Conservation (phyloP, 2,797 vertebrate genomes). For the Smutsia temminckii region DNA sequence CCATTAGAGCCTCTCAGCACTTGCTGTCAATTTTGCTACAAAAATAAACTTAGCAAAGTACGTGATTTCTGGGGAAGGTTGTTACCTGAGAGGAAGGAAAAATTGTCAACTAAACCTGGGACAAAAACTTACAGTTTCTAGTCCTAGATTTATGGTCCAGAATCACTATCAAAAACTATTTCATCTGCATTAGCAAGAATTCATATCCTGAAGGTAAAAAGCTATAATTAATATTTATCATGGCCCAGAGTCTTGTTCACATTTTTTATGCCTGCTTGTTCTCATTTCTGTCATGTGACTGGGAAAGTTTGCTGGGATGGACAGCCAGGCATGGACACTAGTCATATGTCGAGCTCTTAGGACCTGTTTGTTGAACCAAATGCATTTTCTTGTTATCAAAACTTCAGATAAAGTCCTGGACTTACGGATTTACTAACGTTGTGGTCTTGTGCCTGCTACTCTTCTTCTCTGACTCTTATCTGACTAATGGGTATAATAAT, state of each 20-base stretch:
- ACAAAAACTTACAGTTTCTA: conserved; percentile 59
- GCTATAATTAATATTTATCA: not conserved
- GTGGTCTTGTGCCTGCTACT: not conserved
- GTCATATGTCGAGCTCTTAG: not conserved
- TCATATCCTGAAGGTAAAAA: not conserved
- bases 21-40: conserved; percentile 69
- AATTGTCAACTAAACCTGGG: conserved; percentile 67
- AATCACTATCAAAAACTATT: conserved; percentile 2
- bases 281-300: not conserved
- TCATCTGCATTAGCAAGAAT: not conserved
- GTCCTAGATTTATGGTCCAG: conserved; percentile 70
- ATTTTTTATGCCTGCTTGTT: not conserved
- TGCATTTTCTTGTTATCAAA: not conserved
- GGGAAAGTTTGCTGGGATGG: not conserved
- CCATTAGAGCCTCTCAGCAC: conserved; percentile 54
- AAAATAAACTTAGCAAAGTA: conserved; percentile 63
- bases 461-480: not conserved
- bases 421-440: not conserved
- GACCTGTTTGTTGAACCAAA: not conserved
- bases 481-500: not conserved
- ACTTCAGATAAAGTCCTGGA: not conserved
- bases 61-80: conserved; percentile 29
- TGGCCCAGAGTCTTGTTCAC: not conserved
- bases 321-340: not conserved
- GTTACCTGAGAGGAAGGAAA: conserved; percentile 60